Percentiles rank a stretch among this genome's conserved stretches.
These are phyloP conservation scores for Hypocryptadius cinnamomeus DNA, from an alignment of 2,113 vertebrate species.

Conservation along the genomic window DNA sequence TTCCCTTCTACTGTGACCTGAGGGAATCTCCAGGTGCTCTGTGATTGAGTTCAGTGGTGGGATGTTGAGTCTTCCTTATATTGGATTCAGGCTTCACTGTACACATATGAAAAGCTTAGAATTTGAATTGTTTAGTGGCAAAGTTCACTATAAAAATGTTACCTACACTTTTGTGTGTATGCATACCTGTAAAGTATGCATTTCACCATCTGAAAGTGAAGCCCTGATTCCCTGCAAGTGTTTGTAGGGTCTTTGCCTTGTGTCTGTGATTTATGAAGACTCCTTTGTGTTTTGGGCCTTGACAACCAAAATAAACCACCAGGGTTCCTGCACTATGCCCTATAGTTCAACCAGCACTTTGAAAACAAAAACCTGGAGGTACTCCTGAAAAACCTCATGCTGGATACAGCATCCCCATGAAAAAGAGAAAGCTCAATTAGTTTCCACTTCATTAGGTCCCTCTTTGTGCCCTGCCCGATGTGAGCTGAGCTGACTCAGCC, in stretches of 20 bases:
- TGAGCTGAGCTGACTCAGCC: not conserved
- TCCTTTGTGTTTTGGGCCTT: not conserved
- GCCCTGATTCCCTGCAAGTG: not conserved
- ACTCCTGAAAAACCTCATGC: not conserved
- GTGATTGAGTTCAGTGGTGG: rapidly evolving
- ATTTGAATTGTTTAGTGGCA: not conserved
- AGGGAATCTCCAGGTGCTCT: too few species aligned
- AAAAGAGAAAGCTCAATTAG: not conserved
- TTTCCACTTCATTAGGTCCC: not conserved
- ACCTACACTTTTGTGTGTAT: not conserved
- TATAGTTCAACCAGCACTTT: not conserved
- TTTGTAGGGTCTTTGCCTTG: not conserved
- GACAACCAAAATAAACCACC: not conserved
- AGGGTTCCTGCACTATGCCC: not conserved
- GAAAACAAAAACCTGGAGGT: not conserved
- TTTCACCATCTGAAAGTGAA: not conserved
- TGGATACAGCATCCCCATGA: not conserved
- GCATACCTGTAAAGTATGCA: not conserved
- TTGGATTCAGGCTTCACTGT: not conserved
- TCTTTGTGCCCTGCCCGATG: not conserved
- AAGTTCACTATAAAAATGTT: not conserved
- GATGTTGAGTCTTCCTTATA: rapidly evolving
- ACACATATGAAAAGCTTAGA: not conserved
- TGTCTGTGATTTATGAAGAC: not conserved
- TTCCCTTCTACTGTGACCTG: not conserved